phyloP scores from a whole-genome alignment of 2,113 vertebrate genomes.

The Thryonomys swinderianus region DNA sequence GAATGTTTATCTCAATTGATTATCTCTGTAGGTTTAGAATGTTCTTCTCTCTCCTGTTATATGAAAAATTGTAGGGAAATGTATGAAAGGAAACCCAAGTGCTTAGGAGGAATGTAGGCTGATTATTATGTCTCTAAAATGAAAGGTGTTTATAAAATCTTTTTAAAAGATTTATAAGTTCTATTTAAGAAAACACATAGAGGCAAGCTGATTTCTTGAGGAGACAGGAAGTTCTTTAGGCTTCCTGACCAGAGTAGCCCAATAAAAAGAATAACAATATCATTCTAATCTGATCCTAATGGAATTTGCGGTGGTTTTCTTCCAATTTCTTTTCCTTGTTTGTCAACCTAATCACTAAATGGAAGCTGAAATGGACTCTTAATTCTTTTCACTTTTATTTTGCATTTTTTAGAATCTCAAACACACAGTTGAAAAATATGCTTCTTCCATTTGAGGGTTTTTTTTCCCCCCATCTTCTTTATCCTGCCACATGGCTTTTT shows the following conservation, averaged over 20 bases:
- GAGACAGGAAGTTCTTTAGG: background rate
- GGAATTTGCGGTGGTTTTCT: slow-evolving; percentile 58
- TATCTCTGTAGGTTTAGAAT: slow-evolving; percentile 24
- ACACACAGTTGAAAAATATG: slow-evolving; percentile 58
- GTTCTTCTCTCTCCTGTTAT: background rate
- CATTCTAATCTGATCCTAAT: slow-evolving; percentile 46
- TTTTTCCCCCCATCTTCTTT: slow-evolving; percentile 38
- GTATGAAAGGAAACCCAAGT: background rate
- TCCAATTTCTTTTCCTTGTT: slow-evolving; percentile 69
- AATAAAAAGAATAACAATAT: slow-evolving; percentile 45
- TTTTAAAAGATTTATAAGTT: slow-evolving; percentile 18
- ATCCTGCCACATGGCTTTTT: background rate
- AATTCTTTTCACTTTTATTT: slow-evolving; percentile 68
- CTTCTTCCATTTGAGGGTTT: slow-evolving; percentile 40
- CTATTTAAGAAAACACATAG: background rate
- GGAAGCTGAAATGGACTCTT: slow-evolving; percentile 45
- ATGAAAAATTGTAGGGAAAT: background rate
- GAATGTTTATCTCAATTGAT: background rate
- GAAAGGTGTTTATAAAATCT: slow-evolving; percentile 9
- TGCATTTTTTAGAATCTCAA: slow-evolving; percentile 27
- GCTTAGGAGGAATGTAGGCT: background rate
- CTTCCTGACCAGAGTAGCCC: background rate
- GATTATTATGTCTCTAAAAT: slow-evolving; percentile 2
- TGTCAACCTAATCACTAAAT: slow-evolving; percentile 27
- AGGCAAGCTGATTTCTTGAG: fast-evolving